Percentiles rank a stretch among this genome's conserved stretches.
Evolutionary conservation across 1,140 invertebrate species (phyloP).

Genomic region (Amphibalanus amphitrite): DNA sequence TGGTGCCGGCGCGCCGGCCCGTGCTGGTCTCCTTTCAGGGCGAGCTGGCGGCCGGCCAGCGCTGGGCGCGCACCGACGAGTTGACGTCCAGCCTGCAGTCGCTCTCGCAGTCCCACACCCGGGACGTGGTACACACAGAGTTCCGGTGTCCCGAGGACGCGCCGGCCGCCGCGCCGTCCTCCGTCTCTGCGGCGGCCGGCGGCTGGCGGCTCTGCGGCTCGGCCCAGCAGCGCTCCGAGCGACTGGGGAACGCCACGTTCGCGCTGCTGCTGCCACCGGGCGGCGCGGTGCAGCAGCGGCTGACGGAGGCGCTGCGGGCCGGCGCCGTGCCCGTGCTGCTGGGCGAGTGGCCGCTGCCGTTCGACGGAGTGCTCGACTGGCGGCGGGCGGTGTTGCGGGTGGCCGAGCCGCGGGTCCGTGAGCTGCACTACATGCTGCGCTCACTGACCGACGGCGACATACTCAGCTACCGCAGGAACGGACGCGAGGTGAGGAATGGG

Average conservation of each 20-base stretch:
- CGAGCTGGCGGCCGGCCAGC: background rate
- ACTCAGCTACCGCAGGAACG: conserved; percentile 62
- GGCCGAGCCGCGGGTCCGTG: conserved; percentile 71
- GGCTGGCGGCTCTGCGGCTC: background rate
- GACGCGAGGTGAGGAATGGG: conserved; percentile 53
- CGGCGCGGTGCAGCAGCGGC: conserved; percentile 22
- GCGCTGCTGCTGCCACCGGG: background rate
- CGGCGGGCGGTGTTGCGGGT: conserved; percentile 33
- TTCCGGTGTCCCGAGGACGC: background rate
- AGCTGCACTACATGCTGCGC: conserved; percentile 81
- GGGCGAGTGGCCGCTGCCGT: conserved; percentile 57
- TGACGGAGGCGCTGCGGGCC: conserved; percentile 70
- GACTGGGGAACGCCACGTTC: background rate
- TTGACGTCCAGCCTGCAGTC: background rate
- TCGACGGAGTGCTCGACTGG: conserved; percentile 79
- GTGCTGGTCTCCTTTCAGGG: background rate
- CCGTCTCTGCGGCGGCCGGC: too few species aligned
- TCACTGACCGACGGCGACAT: conserved; percentile 75
- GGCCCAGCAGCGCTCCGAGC: background rate
- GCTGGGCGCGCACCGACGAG: too few species aligned
- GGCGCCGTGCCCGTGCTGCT: conserved; percentile 84
- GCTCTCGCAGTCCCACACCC: background rate
- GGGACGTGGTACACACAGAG: background rate
- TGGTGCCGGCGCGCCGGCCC: background rate
- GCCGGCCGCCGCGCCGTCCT: too few species aligned